phyloP scores from a whole-genome alignment of 2,888 invertebrate genomes.

The Lampropteryx suffumata region DNA sequence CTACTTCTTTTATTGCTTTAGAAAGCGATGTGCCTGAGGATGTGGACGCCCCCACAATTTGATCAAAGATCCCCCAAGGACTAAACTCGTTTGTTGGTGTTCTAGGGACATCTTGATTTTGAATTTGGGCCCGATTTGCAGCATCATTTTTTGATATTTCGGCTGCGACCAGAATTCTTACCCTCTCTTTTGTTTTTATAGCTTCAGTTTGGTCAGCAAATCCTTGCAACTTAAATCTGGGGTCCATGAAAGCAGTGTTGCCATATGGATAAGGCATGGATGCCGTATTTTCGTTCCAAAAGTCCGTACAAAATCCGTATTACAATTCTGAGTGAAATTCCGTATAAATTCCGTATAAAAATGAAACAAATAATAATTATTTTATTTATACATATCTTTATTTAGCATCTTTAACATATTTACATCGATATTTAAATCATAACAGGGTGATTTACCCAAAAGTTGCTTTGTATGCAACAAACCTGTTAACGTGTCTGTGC shows the following conservation, averaged over 20 bases:
- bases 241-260: not conserved
- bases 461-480: too few relatives aligned
- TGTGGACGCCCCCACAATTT: not conserved
- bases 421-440: too few relatives aligned
- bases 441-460: too few relatives aligned
- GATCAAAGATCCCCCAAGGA: slow-evolving; percentile 6
- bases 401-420: too few relatives aligned
- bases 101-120: not conserved
- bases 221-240: not conserved
- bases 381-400: too few relatives aligned
- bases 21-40: not conserved
- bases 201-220: not conserved
- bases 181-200: not conserved
- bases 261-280: too few relatives aligned
- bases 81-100: not conserved
- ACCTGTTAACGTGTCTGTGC: too few relatives aligned
- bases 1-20: not conserved
- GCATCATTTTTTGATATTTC: not conserved
- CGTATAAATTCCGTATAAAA: too few relatives aligned
- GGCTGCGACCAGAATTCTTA: not conserved
- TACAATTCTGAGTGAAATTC: too few relatives aligned
- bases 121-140: not conserved
- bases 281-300: too few relatives aligned
- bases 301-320: too few relatives aligned
- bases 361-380: too few relatives aligned